A percentile compares a stretch with the other conserved stretches of the same genome.
Evolutionary conservation across 2,113 vertebrate species (phyloP).

Genomic region (Cryptotis parvus): DNA sequence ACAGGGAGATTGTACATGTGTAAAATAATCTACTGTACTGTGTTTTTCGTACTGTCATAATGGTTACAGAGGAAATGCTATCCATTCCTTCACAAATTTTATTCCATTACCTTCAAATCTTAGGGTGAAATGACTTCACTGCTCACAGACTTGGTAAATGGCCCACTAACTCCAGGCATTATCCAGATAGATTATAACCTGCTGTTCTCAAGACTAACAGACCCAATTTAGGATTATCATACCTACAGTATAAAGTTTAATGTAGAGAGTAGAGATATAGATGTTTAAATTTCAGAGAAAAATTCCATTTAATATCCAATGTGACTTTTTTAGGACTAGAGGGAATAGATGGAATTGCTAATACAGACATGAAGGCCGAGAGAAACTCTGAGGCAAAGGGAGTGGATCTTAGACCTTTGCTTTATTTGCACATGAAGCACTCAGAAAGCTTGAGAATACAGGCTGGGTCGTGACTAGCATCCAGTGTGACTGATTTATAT

Average conservation of each 20-base stretch:
- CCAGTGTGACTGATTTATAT: conserved; percentile 20
- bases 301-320: background rate
- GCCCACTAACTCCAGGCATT: background rate
- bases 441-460: background rate
- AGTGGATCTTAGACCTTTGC: background rate
- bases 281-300: conserved; percentile 67
- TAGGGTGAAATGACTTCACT: conserved; percentile 65
- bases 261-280: conserved; percentile 49
- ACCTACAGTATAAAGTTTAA: conserved; percentile 24
- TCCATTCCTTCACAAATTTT: conserved; percentile 41
- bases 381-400: background rate
- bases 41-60: conserved; percentile 69
- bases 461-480: background rate
- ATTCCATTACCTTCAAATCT: conserved; percentile 67
- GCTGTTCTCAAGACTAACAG: conserved; percentile 51
- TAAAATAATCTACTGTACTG: conserved; percentile 55
- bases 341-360: conserved; percentile 34
- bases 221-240: conserved; percentile 27
- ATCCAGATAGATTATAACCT: conserved; percentile 35
- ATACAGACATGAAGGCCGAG: background rate
- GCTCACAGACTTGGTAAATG: conserved; percentile 38
- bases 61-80: conserved; percentile 38
- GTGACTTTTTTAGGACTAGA: background rate
- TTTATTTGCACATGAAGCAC: background rate
- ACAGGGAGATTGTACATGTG: conserved; percentile 48